Percentiles rank a stretch among this genome's conserved stretches.
Conservation (phyloP, 2,888 invertebrate genomes). For the Pimpla rufipes region DNA sequence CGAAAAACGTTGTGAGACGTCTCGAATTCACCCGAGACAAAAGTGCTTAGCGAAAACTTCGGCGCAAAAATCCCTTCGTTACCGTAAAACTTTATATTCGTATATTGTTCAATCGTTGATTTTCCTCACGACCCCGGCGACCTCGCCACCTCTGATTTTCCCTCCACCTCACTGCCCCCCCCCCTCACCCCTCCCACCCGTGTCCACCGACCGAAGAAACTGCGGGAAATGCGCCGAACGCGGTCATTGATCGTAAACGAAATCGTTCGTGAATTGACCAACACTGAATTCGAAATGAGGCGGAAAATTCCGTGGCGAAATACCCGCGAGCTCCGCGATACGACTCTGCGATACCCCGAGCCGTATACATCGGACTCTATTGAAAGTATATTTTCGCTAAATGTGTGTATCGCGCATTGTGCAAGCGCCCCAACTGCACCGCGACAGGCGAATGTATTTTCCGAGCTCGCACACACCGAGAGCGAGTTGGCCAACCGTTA, state of each 20-base stretch:
- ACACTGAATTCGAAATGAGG: constrained; percentile 25
- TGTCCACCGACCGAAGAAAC: neutral
- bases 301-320: neutral
- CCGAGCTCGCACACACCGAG: constrained; percentile 15
- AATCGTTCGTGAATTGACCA: constrained; percentile 2
- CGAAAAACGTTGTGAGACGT: too few species aligned
- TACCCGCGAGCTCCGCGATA: neutral
- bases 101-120: neutral
- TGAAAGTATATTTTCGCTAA: constrained; percentile 18
- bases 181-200: too few species aligned
- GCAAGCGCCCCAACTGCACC: neutral
- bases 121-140: neutral
- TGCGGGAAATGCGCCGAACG: neutral
- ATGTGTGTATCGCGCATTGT: constrained; percentile 38
- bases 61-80: neutral
- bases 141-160: neutral
- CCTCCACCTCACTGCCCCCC: too few species aligned
- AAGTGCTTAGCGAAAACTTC: neutral
- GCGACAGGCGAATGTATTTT: constrained; percentile 42
- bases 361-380: neutral
- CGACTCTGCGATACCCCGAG: neutral
- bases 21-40: too few species aligned
- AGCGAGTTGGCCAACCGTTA: constrained; percentile 61
- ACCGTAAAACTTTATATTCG: constrained; percentile 4
- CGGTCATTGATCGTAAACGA: constrained; percentile 15